Evolutionary conservation across 2,113 vertebrate genomes (phyloP), one percentile per base, ranked within the genome.

Genomic region (Centropus unirufus): DNA sequence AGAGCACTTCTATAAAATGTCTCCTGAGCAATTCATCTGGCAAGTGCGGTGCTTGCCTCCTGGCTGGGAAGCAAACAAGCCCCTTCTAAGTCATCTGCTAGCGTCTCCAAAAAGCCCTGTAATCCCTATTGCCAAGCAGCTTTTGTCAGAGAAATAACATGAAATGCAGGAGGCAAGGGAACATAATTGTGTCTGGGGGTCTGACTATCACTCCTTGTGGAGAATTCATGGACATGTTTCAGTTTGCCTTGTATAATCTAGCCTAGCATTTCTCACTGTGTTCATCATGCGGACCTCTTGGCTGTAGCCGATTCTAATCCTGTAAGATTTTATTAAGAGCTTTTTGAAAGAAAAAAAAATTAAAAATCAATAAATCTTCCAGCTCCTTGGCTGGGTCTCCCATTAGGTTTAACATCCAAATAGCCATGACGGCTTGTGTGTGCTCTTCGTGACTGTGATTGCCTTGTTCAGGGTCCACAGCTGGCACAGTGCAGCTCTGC

Each of bases 401-500:
- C 1, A 0, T 87, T 84, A 58, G 52, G 47, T 90, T 90, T 92
- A 42, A 51, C 26, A 36, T 34, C 61, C 72, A 67, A 67, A 9
- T 5, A 42, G 39, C 39, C 20, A 15, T 85, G 88, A 67, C 72
- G 46, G 67, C 6, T 69, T 1, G 1, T 0, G 1, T 30, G 62
- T 0, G 2, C 21, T 44, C 24, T 8, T 26, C 39, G 26, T 5
- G 17, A 8, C 44, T 20, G 58, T 0, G 0, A 4, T 36, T 0
- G 0, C 76, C 63, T 21, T 74, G 68, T 64, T 55, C 27, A 6
- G 30, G 30, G 12, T 40, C 66, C 1, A 1, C 15, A 62, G 80
- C 64, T 67, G 14, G 40, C 2, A 1, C 20, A 26, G 70, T 18
- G 12, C n/a, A 23, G 23, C 29, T 75, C 39, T 87, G 73, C 72